These are phyloP conservation scores for Nematopogon swammerdamellus DNA, from an alignment of 2,888 invertebrate species.

Conservation along the genomic window DNA sequence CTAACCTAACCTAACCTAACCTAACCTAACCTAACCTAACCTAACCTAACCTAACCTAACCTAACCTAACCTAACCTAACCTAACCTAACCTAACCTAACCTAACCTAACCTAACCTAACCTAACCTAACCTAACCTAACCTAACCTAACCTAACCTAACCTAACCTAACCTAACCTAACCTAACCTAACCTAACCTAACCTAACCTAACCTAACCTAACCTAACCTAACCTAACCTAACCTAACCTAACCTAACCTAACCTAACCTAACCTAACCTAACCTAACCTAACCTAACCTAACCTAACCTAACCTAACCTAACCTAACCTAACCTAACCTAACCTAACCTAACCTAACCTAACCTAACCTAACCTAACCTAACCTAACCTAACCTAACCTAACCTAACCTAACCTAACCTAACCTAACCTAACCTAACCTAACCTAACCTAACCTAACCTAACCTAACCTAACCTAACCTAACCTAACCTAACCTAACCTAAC, in stretches of 20 bases:
- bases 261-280: slow-evolving; percentile 10
- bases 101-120: slow-evolving; percentile 5
- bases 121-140: neutral
- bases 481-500: no score
- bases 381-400: no score
- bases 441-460: no score
- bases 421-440: no score
- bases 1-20: slow-evolving; percentile 10
- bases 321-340: no score
- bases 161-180: slow-evolving; percentile 2
- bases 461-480: no score
- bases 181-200: slow-evolving; percentile 9
- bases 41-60: slow-evolving; percentile 4
- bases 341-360: no score
- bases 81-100: slow-evolving; percentile 6
- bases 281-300: slow-evolving; percentile 8
- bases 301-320: slow-evolving; percentile 3
- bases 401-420: no score
- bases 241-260: slow-evolving; percentile 10
- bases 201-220: slow-evolving; percentile 10
- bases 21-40: slow-evolving; percentile 3
- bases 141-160: no score
- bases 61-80: slow-evolving; percentile 6
- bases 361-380: no score
- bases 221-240: slow-evolving; percentile 10